Evolutionary conservation across 2,888 invertebrate genomes (phyloP).

Genomic region (Yponomeuta cagnagella): DNA sequence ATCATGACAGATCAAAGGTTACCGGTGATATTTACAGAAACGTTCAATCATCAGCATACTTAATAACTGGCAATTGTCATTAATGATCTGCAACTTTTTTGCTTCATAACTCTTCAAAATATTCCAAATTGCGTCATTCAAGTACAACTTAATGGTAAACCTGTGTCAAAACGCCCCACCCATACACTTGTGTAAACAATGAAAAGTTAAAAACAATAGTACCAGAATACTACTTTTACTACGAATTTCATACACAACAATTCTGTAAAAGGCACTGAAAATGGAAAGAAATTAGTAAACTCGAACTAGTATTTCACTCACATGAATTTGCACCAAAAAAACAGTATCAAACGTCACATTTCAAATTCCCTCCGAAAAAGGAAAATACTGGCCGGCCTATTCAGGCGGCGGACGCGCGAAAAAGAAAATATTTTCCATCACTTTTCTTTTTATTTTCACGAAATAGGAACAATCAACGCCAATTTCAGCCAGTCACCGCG

Average conservation of each 20-base stretch:
- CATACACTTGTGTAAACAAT: background rate
- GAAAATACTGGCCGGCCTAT: background rate
- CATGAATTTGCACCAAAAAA: too few relatives aligned
- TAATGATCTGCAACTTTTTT: background rate
- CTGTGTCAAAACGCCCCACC: background rate
- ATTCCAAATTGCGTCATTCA: background rate
- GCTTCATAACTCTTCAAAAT: background rate
- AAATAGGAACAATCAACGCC: background rate
- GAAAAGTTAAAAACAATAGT: background rate
- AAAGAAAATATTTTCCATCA: background rate
- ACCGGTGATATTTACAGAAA: background rate
- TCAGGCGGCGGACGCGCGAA: background rate
- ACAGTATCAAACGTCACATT: too few relatives aligned
- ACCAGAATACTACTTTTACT: background rate
- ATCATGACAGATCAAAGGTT: background rate
- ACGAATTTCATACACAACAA: background rate
- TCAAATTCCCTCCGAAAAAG: background rate
- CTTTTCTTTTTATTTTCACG: constrained; percentile 7
- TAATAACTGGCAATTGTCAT: background rate
- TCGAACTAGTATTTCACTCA: background rate
- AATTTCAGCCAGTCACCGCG: constrained; percentile 4
- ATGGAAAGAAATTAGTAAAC: background rate
- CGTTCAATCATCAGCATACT: background rate
- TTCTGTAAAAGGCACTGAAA: background rate
- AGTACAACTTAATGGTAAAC: background rate